A percentile compares a stretch with the other conserved stretches of the same genome.
Conservation (phyloP, 23 tunicate species). For the Trididemnum miniatum region DNA sequence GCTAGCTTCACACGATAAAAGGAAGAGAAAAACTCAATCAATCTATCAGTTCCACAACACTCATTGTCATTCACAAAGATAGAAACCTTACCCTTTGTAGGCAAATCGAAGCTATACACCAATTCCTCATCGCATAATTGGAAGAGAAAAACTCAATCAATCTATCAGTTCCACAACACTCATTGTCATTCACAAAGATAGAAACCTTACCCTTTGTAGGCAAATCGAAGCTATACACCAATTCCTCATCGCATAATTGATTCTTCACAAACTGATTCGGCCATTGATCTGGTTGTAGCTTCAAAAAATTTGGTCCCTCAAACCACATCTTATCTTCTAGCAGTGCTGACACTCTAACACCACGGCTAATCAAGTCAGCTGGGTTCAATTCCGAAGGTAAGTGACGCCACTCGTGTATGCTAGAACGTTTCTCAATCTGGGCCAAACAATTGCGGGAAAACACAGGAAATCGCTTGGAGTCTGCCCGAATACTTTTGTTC, state of each 20-base stretch:
- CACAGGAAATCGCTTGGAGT: constrained; percentile 6
- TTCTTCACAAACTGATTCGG: not conserved
- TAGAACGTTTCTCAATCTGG: not conserved
- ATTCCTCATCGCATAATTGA: not conserved
- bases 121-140: too few relatives aligned
- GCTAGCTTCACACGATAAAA: constrained; percentile 8
- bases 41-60: too few relatives aligned
- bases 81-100: too few relatives aligned
- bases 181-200: not conserved
- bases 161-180: not conserved
- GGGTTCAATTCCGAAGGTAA: constrained; percentile 12
- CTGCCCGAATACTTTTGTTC: not conserved
- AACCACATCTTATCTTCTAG: not conserved
- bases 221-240: not conserved
- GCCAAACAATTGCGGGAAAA: constrained; percentile 16
- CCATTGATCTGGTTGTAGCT: not conserved
- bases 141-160: not conserved
- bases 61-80: too few relatives aligned
- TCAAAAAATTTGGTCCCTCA: constrained; percentile 16
- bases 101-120: too few relatives aligned
- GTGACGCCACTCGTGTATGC: constrained; percentile 25
- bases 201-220: not conserved
- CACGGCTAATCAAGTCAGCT: constrained; percentile 11
- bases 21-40: too few relatives aligned
- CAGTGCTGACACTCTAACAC: not conserved